Base-by-base conservation (phyloP, 1,140 invertebrate species). In the Drosophila chauvacae region DNA sequence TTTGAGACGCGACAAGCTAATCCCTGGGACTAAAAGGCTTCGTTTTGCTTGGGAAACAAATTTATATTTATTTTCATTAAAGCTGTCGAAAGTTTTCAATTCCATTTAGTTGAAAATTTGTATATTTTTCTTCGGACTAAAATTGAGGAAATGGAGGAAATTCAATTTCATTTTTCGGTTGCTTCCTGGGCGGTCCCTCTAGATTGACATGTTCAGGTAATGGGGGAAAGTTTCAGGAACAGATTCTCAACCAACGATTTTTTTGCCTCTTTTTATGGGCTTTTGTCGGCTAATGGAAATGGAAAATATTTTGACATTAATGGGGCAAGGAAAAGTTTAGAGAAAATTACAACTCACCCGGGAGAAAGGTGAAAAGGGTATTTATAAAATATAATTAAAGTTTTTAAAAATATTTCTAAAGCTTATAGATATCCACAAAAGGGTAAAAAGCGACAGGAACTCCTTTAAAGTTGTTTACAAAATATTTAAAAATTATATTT, bases 41-140 rank as follows among this genome's bases (percentile, higher is more conserved):
- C 45, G 23, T 30, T 37, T 55, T 55, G 33, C 33, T 37, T 30
- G 7, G 14, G 7, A 26, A 37, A 56, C 53, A 74, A 76, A 74
- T 65, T 75, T 65, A 57, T 18, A 51, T 51, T 51, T 51, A 87
- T 87, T 87, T 87, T 88, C 77, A 88, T 87, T 88, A 88, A 88
- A 87, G 72, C 69, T 88, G 83, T 78, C 83, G 75, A 88, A 87
- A 87, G 80, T 87, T 88, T 88, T 88, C 58, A 88, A 87, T 88
- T 86, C 88, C 65, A 80, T 88, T 84, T 77, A 51, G 62, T 60
- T 26, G 73, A 66, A 61, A 50, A 77, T 78, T 73, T 77, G 73
- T 65, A 61, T 72, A 41, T 65, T 64, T 47, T 47, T 26, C 28
- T 61, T 45, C 23, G 18, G 42, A 0, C 7, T 60, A n/a, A 33